These are phyloP conservation scores for Pseudolaguvia tuberculata DNA, from an alignment of 2,113 vertebrate genomes.

Conservation along the genomic window DNA sequence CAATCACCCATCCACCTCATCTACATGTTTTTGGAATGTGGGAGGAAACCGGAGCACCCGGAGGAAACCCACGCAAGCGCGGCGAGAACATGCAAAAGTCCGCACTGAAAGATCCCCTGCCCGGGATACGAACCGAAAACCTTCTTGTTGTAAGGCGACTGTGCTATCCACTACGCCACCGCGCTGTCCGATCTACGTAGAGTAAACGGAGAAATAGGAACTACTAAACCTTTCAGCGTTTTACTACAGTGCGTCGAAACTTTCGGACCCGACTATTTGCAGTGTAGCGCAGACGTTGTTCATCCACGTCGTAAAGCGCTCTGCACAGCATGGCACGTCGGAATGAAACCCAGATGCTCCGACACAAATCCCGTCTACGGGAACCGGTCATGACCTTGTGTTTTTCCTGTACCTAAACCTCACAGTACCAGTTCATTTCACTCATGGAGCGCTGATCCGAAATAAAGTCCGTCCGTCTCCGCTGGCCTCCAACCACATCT, in stretches of 20 bases:
- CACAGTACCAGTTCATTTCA: constrained; percentile 16
- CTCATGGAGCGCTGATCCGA: constrained; percentile 17
- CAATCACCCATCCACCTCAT: too few relatives aligned
- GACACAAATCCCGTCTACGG: background rate
- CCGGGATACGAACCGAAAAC: too few relatives aligned
- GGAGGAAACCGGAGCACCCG: too few relatives aligned
- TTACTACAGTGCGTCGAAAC: constrained; percentile 2
- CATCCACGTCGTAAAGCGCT: constrained; percentile 18
- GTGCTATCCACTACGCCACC: too few relatives aligned
- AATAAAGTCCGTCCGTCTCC: constrained; percentile 35
- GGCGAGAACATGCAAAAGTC: too few relatives aligned
- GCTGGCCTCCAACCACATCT: constrained; percentile 39
- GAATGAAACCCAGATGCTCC: constrained; percentile 32
- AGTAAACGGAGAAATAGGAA: background rate
- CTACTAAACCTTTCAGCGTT: constrained; percentile 12
- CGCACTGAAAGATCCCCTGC: too few relatives aligned
- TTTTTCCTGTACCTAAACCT: constrained; percentile 24
- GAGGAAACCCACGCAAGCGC: too few relatives aligned
- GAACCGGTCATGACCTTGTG: constrained; percentile 15
- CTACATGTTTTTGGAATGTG: too few relatives aligned
- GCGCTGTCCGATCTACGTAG: too few relatives aligned
- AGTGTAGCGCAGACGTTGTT: constrained; percentile 18
- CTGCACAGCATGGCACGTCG: constrained; percentile 7
- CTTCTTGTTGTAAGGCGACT: too few relatives aligned
- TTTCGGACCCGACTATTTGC: background rate